Percentiles rank a stretch among this genome's conserved stretches.
Conservation (phyloP, 2,888 invertebrate genomes). For the Chironomus tentans region DNA sequence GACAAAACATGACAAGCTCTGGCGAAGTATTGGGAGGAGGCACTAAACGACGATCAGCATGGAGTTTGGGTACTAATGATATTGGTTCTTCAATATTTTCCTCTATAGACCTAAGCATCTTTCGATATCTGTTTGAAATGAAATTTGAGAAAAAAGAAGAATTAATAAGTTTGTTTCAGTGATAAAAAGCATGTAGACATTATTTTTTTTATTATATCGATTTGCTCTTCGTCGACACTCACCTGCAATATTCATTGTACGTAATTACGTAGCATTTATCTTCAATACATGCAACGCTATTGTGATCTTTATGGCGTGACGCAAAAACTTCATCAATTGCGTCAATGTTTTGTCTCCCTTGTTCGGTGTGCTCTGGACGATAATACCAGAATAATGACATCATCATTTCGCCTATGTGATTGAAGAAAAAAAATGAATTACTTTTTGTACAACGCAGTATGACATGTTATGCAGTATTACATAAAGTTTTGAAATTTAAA, state of each 20-base stretch:
- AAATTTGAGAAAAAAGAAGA: background rate
- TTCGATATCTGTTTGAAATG: conserved; percentile 59
- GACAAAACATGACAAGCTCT: conserved; percentile 89
- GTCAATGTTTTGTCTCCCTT: conserved; percentile 69
- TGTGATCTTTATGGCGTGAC: conserved; percentile 88
- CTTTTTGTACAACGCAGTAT: too few species aligned
- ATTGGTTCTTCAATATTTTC: conserved; percentile 61
- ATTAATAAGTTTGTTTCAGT: background rate
- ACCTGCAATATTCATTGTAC: conserved; percentile 96
- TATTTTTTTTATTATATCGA: background rate
- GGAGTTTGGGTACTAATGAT: conserved; percentile 62
- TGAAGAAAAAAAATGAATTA: conserved; percentile 21
- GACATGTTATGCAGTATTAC: too few species aligned
- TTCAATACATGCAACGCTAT: conserved; percentile 95
- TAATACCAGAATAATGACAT: conserved; percentile 96
- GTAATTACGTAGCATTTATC: conserved; percentile 96
- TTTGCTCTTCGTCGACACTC: conserved; percentile 22
- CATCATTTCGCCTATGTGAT: conserved; percentile 84
- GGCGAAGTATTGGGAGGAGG: conserved; percentile 54
- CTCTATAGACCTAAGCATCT: conserved; percentile 66
- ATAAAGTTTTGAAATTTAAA: conserved; percentile 8
- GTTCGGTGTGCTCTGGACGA: conserved; percentile 92
- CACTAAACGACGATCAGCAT: conserved; percentile 43
- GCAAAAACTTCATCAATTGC: conserved; percentile 91
- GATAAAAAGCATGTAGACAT: background rate